Evolutionary conservation across 2,888 invertebrate genomes (phyloP).

Genomic region (Alviniconcha strummeri): DNA sequence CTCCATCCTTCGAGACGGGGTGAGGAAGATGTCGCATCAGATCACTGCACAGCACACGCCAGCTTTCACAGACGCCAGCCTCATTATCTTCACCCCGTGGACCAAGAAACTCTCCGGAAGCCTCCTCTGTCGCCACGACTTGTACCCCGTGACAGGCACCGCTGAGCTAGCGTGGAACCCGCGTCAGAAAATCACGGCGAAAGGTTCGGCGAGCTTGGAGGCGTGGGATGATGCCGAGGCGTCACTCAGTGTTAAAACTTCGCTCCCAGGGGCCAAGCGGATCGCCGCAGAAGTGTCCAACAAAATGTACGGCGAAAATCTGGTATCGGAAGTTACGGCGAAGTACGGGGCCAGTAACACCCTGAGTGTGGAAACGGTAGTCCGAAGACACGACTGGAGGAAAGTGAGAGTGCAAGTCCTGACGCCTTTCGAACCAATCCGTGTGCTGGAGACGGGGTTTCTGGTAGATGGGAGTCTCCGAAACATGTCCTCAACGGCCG

Average conservation of each 20-base stretch:
- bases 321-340: slow-evolving; percentile 31
- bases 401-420: slow-evolving; percentile 37
- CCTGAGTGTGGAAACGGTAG: slow-evolving; percentile 27
- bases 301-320: slow-evolving; percentile 36
- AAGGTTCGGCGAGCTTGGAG: slow-evolving; percentile 42
- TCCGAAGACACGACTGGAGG: slow-evolving; percentile 7
- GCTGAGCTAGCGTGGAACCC: slow-evolving; percentile 43
- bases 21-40: slow-evolving; percentile 36
- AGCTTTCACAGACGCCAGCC: slow-evolving; percentile 40
- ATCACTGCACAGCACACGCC: slow-evolving; percentile 43
- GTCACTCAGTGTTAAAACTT: slow-evolving; percentile 35
- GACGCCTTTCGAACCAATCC: slow-evolving; percentile 35
- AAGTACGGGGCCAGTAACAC: slow-evolving; percentile 34
- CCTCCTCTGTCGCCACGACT: slow-evolving; percentile 40
- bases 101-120: slow-evolving; percentile 43
- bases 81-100: slow-evolving; percentile 43
- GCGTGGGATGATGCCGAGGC: slow-evolving; percentile 35
- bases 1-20: slow-evolving; percentile 39
- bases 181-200: slow-evolving; percentile 43
- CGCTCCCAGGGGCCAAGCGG: slow-evolving; percentile 33
- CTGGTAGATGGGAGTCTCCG: slow-evolving; percentile 6
- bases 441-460: slow-evolving; percentile 36
- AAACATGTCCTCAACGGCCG: slow-evolving; percentile 39
- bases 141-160: slow-evolving; percentile 46
- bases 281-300: slow-evolving; percentile 36